Percentiles rank a stretch among this genome's conserved stretches.
These are phyloP conservation scores for Campoletis sonorensis DNA, from an alignment of 1,140 invertebrate genomes.

Conservation along the genomic window DNA sequence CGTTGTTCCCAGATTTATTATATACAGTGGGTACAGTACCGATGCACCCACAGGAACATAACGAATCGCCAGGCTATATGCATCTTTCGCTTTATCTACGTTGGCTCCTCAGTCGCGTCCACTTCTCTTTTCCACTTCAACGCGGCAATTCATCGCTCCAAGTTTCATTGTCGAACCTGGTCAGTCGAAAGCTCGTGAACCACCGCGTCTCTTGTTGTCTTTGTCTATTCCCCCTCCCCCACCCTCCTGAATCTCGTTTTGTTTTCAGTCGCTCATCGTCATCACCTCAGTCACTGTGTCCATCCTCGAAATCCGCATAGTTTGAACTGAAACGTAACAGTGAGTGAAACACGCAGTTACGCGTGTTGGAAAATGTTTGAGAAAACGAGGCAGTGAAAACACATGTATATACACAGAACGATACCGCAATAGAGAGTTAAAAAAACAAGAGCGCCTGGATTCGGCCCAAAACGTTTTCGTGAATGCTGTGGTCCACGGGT, in stretches of 20 bases:
- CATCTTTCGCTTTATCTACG: slow-evolving; percentile 5
- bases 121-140: not conserved
- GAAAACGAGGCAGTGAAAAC: not conserved
- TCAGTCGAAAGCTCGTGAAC: slow-evolving; percentile 21
- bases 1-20: not conserved
- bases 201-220: not conserved
- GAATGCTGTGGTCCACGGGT: not conserved
- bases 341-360: slow-evolving; percentile 30
- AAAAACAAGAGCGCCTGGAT: not conserved
- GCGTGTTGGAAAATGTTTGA: not conserved
- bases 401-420: not conserved
- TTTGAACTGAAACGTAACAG: slow-evolving; percentile 31
- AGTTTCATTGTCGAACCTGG: slow-evolving; percentile 15
- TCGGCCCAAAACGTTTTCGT: not conserved
- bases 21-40: not conserved
- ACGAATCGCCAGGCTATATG: slow-evolving; percentile 1
- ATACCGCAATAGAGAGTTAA: slow-evolving; percentile 6
- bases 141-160: not conserved
- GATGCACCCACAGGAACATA: not conserved
- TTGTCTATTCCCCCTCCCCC: not conserved
- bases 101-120: not conserved
- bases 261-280: not conserved
- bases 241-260: not conserved
- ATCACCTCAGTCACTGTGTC: not conserved
- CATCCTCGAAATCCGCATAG: not conserved